Percentiles rank a stretch among this genome's conserved stretches.
These are phyloP conservation scores for Percina caprodes DNA, from an alignment of 2,113 vertebrate species.

Conservation along the genomic window DNA sequence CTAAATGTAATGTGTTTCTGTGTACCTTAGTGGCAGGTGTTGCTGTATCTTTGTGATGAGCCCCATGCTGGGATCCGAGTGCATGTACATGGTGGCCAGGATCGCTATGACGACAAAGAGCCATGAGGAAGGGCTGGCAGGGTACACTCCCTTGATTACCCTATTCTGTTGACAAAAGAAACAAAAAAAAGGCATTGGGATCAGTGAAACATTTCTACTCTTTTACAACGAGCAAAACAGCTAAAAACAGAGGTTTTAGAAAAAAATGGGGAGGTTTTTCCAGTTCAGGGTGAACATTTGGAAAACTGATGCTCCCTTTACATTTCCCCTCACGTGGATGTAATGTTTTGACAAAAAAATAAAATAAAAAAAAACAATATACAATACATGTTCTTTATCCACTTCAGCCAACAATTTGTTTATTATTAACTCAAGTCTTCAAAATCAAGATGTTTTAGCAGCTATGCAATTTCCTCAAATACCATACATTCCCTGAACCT, in stretches of 20 bases:
- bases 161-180: slow-evolving; percentile 84
- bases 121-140: slow-evolving; percentile 92
- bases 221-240: neutral
- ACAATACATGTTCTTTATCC: neutral
- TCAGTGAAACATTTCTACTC: neutral
- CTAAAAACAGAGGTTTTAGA: neutral
- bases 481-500: neutral
- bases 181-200: neutral
- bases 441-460: neutral
- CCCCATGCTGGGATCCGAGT: slow-evolving; percentile 92
- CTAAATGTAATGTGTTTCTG: too few species aligned
- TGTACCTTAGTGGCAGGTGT: slow-evolving; percentile 88
- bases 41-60: slow-evolving; percentile 92
- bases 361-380: too few species aligned
- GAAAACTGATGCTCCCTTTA: neutral
- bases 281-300: neutral
- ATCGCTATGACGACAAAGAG: slow-evolving; percentile 91
- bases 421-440: neutral
- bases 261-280: neutral
- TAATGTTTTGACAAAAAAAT: neutral
- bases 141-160: slow-evolving; percentile 89
- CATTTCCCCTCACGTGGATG: neutral
- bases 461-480: neutral
- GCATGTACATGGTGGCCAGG: slow-evolving; percentile 89
- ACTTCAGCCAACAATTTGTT: neutral